Conservation (phyloP, 1,140 invertebrate genomes). For the Drosophila fuyamai region DNA sequence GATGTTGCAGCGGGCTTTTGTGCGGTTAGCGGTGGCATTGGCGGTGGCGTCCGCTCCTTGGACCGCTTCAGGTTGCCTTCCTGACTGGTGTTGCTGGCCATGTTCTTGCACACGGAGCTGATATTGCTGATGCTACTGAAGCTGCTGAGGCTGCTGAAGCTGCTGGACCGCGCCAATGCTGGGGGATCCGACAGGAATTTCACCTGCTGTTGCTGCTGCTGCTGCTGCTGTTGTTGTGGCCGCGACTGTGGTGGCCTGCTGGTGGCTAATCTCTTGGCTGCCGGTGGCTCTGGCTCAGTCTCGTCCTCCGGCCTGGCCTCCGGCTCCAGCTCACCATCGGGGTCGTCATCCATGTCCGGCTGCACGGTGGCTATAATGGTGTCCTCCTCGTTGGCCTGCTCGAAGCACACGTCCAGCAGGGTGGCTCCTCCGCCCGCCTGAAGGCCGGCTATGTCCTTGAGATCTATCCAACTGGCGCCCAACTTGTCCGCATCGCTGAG, state of each 20-base stretch:
- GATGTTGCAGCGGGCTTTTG: constrained; percentile 35
- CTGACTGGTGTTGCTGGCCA: constrained; percentile 33
- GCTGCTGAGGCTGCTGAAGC: constrained; percentile 65
- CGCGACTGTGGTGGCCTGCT: constrained; percentile 23
- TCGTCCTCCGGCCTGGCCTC: constrained; percentile 24
- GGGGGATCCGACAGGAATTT: constrained; percentile 69
- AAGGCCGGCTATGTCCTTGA: constrained; percentile 79
- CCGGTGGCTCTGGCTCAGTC: constrained; percentile 50
- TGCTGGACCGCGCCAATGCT: constrained; percentile 64
- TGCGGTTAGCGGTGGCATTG: constrained; percentile 41
- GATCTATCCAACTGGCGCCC: constrained; percentile 81
- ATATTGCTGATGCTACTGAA: constrained; percentile 58
- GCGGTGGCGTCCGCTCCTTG: constrained; percentile 51
- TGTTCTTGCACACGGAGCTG: constrained; percentile 61
- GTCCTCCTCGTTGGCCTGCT: constrained; percentile 57
- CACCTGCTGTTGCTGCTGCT: constrained; percentile 39
- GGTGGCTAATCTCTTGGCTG: constrained; percentile 58
- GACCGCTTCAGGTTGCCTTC: constrained; percentile 5
- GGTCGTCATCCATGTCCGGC: constrained; percentile 31
- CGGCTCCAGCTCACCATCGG: constrained; percentile 20
- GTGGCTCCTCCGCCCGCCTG: constrained; percentile 68
- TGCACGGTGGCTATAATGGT: constrained; percentile 57
- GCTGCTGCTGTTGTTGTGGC: constrained; percentile 41
- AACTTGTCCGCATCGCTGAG: constrained; percentile 74
- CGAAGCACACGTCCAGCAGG: constrained; percentile 77